Percentiles rank a stretch among this genome's conserved stretches.
Conservation (phyloP, 1,140 invertebrate genomes). For the Psilanteris sp. region DNA sequence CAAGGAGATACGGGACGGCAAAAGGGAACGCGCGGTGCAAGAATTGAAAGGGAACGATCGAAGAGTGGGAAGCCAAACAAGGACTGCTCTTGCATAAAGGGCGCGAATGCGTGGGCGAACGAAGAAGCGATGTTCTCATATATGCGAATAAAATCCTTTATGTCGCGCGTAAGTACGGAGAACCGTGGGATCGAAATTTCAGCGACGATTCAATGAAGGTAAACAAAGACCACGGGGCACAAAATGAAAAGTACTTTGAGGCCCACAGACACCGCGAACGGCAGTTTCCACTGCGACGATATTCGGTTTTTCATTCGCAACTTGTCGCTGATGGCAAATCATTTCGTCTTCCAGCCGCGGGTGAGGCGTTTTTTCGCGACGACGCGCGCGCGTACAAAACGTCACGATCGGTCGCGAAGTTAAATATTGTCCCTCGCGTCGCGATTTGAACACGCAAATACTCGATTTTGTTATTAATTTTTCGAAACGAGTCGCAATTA, state of each 20-base stretch:
- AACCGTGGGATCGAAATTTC: conserved; percentile 59
- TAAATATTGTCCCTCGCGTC: too few species aligned
- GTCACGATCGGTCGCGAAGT: too few species aligned
- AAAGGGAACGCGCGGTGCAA: conserved; percentile 10
- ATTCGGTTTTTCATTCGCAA: too few species aligned
- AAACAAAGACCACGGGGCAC: conserved; percentile 34
- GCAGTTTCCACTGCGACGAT: conserved; percentile 4
- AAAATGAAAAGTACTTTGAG: conserved; percentile 36
- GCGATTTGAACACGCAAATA: too few species aligned
- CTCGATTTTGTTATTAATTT: too few species aligned
- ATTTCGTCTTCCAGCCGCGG: too few species aligned
- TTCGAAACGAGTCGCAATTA: too few species aligned
- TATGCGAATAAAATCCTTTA: conserved; percentile 54
- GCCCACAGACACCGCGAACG: background rate
- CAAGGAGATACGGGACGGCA: conserved; percentile 18
- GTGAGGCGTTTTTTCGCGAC: too few species aligned
- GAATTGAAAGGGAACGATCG: conserved; percentile 20
- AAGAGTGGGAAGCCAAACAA: conserved; percentile 21
- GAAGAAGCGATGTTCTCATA: conserved; percentile 48
- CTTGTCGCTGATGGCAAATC: too few species aligned
- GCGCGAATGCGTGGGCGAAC: conserved; percentile 54
- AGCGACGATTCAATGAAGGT: conserved; percentile 44
- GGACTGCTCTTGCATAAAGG: conserved; percentile 49
- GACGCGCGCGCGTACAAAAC: too few species aligned
- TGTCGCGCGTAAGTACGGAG: conserved; percentile 52